A percentile compares a stretch with the other conserved stretches of the same genome.
phyloP scores from a whole-genome alignment of 2,797 vertebrate genomes.

The Hoplostethus mediterraneus region DNA sequence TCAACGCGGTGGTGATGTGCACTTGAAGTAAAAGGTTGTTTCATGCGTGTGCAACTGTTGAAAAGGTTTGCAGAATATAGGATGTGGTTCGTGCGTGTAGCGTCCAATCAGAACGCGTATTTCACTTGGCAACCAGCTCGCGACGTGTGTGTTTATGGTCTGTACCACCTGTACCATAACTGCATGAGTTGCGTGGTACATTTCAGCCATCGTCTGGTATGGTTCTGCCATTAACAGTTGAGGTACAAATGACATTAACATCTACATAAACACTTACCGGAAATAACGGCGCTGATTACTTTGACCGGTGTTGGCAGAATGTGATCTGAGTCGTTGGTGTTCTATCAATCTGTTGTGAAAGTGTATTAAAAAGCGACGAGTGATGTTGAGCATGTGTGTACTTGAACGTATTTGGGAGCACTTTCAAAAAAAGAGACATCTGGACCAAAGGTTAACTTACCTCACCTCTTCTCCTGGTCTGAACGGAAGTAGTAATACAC shows the following conservation, averaged over 20 bases:
- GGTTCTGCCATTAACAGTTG: no score
- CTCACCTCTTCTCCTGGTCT: slow-evolving; percentile 31
- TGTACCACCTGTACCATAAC: slow-evolving; percentile 33
- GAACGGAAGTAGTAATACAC: neutral
- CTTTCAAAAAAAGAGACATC: slow-evolving; percentile 53
- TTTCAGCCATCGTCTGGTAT: no score
- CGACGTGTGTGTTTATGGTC: slow-evolving; percentile 32
- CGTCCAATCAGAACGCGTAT: neutral
- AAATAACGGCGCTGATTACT: slow-evolving; percentile 10
- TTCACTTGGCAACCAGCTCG: slow-evolving; percentile 3
- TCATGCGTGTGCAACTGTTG: neutral
- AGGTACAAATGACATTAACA: neutral
- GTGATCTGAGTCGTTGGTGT: slow-evolving; percentile 34
- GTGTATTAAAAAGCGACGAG: slow-evolving; percentile 52
- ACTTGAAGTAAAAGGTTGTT: neutral
- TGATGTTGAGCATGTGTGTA: slow-evolving; percentile 28
- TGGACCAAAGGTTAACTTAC: slow-evolving; percentile 55
- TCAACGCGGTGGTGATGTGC: neutral
- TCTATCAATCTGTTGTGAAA: slow-evolving; percentile 27
- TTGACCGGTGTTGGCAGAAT: slow-evolving; percentile 26
- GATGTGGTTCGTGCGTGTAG: neutral
- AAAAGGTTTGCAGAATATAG: neutral
- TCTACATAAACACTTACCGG: slow-evolving; percentile 1
- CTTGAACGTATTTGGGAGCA: neutral
- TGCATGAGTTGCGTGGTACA: slow-evolving; percentile 9